A percentile compares a stretch with the other conserved stretches of the same genome.
phyloP scores from a whole-genome alignment of 2,888 invertebrate species.

The Chaetogeoica ovagalla region DNA sequence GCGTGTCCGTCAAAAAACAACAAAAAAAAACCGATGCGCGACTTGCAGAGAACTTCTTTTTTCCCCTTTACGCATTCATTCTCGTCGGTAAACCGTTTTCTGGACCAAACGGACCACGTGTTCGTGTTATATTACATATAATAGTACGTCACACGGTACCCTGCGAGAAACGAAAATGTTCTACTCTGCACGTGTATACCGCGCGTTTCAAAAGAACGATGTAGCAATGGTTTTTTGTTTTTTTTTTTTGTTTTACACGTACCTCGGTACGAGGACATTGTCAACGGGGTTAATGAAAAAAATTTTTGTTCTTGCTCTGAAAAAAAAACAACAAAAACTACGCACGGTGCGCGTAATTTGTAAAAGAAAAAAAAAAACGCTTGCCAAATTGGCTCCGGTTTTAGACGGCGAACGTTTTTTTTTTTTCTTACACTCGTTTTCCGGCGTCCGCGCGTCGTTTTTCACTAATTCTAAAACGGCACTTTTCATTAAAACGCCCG shows the following conservation, averaged over 20 bases:
- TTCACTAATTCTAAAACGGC: constrained; percentile 10
- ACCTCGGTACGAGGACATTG: too few relatives aligned
- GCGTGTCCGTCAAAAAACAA: too few relatives aligned
- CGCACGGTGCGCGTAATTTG: background rate
- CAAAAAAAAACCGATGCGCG: background rate
- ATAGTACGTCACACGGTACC: too few relatives aligned
- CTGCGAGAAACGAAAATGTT: too few relatives aligned
- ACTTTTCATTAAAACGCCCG: constrained; percentile 18
- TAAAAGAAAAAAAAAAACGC: background rate
- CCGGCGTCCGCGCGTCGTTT: background rate
- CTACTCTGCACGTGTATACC: too few relatives aligned
- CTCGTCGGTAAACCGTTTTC: background rate
- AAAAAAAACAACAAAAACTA: too few relatives aligned
- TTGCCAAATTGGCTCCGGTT: constrained; percentile 6
- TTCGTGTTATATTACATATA: too few relatives aligned
- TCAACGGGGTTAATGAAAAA: too few relatives aligned
- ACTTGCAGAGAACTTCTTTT: background rate
- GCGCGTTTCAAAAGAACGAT: too few relatives aligned
- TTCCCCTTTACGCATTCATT: background rate
- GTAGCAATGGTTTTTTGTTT: too few relatives aligned
- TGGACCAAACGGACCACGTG: background rate
- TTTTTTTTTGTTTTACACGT: too few relatives aligned
- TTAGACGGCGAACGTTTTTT: background rate
- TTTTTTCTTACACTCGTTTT: background rate
- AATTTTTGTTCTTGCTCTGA: too few relatives aligned